Evolutionary conservation across 2,888 invertebrate species (phyloP).

Genomic region (Punctoribates punctum): DNA sequence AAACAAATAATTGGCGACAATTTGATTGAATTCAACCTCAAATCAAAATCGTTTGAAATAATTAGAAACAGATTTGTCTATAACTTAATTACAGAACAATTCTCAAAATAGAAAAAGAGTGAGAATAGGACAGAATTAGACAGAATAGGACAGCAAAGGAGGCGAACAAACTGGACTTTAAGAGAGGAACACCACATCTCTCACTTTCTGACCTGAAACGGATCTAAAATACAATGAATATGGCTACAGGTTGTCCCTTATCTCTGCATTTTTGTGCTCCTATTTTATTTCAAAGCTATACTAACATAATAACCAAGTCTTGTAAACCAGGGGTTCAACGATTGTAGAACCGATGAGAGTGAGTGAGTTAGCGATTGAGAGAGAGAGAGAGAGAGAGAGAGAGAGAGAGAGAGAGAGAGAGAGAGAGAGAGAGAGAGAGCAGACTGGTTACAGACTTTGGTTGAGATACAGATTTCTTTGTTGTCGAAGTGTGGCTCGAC

Average conservation of each 20-base stretch:
- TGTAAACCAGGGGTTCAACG: background rate
- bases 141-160: no score
- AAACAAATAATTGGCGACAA: no score
- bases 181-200: background rate
- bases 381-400: conserved; percentile 10
- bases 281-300: background rate
- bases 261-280: background rate
- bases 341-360: background rate
- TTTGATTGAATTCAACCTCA: no score
- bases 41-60: no score
- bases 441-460: conserved; percentile 17
- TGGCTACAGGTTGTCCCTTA: background rate
- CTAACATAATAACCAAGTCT: conserved; percentile 10
- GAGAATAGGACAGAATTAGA: no score
- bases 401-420: background rate
- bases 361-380: background rate
- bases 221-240: background rate
- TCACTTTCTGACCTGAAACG: background rate
- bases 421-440: background rate
- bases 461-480: background rate
- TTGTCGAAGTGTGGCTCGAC: conserved; percentile 7
- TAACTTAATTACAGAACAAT: no score
- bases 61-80: no score
- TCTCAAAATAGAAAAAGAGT: no score
- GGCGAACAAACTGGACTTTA: background rate